Evolutionary conservation across 2,113 vertebrate species (phyloP).

Genomic region (Ceyx cyanopectus): DNA sequence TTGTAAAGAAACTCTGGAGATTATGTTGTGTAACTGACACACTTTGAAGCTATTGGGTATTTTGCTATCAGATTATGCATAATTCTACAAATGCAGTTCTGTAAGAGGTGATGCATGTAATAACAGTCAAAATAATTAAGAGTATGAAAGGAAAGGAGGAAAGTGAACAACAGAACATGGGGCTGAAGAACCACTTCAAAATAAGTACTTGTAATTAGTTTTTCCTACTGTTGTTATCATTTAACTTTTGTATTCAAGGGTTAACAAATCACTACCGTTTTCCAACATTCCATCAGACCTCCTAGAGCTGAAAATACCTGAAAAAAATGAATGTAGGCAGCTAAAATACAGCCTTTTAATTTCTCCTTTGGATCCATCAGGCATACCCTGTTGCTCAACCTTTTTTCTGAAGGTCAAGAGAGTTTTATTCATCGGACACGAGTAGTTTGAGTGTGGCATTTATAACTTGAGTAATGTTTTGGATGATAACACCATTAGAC

Average conservation of each 20-base stretch:
- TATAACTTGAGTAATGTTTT: conserved; percentile 59
- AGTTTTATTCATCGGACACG: conserved; percentile 43
- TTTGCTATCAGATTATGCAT: background rate
- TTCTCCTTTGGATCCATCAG: background rate
- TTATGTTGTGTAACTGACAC: background rate
- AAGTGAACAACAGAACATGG: background rate
- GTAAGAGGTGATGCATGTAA: background rate
- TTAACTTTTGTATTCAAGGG: background rate
- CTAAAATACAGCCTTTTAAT: background rate
- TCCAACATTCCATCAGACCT: background rate
- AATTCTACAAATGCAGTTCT: background rate
- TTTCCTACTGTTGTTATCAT: background rate
- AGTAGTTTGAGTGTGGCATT: conserved; percentile 55
- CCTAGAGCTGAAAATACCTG: background rate
- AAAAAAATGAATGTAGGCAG: background rate
- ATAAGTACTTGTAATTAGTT: background rate
- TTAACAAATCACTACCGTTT: background rate
- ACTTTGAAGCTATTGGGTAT: background rate
- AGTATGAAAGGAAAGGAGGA: background rate
- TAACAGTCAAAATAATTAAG: background rate
- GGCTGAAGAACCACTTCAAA: background rate
- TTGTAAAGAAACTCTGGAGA: background rate
- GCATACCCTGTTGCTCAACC: background rate
- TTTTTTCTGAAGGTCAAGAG: conserved; percentile 62
- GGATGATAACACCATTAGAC: conserved; percentile 52